Evolutionary conservation across 2,113 vertebrate genomes (phyloP).

Genomic region (Micromys minutus): DNA sequence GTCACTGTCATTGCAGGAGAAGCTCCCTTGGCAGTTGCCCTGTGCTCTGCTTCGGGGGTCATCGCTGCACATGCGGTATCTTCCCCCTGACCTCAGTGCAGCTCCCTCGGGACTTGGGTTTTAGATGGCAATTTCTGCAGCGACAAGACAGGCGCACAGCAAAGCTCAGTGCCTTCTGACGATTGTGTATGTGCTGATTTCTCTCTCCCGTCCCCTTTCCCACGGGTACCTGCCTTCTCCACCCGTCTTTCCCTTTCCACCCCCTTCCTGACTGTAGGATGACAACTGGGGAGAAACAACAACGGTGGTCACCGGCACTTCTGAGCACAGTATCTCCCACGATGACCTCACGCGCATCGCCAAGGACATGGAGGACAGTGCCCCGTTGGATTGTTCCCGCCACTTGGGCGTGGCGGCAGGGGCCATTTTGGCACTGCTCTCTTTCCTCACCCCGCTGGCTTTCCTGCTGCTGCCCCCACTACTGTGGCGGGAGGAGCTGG

Average conservation of each 20-base stretch:
- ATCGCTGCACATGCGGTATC: background rate
- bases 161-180: background rate
- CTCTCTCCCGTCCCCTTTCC: background rate
- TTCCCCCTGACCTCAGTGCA: background rate
- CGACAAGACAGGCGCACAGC: background rate
- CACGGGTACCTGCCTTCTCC: background rate
- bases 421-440: conserved; percentile 90
- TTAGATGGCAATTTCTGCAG: background rate
- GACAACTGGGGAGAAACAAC: conserved; percentile 98
- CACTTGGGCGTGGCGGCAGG: conserved; percentile 89
- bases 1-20: background rate
- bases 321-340: conserved; percentile 95
- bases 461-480: conserved; percentile 94
- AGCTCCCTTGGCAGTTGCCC: background rate
- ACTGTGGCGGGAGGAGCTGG: conserved; percentile 91
- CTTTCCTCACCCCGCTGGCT: conserved; percentile 92
- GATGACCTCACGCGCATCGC: conserved; percentile 94
- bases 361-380: conserved; percentile 96
- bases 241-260: accelerated
- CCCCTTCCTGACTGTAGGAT: conserved; percentile 83
- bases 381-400: conserved; percentile 92
- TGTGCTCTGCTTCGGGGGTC: background rate
- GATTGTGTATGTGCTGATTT: background rate
- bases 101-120: background rate
- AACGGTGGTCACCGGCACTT: conserved; percentile 94